Evolutionary conservation across 37 sponge, comb jelly and placozoan genomes (phyloP).

Genomic region (Ianthella basta): DNA sequence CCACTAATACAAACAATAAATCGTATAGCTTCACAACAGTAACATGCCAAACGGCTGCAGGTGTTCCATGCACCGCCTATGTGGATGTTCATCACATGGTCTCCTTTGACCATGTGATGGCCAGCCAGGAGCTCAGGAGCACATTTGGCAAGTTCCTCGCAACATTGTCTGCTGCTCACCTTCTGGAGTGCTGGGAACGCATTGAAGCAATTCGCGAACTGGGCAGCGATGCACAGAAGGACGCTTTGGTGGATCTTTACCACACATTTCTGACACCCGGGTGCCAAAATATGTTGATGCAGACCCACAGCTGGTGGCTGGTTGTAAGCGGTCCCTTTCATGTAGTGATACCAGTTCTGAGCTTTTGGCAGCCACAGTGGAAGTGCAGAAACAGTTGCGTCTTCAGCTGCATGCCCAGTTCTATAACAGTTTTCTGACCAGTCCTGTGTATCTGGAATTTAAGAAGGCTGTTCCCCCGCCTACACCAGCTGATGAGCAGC

Average conservation of each 20-base stretch:
- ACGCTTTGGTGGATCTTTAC: slow-evolving; percentile 23
- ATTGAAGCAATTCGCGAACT: background rate
- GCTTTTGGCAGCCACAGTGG: background rate
- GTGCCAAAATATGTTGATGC: slow-evolving; percentile 25
- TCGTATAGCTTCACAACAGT: no score
- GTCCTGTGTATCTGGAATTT: slow-evolving; percentile 54
- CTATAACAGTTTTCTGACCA: slow-evolving; percentile 59
- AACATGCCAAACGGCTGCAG: no score
- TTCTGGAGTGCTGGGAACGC: slow-evolving; percentile 51
- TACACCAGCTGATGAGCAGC: background rate
- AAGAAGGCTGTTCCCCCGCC: background rate
- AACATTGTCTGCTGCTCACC: slow-evolving; percentile 31
- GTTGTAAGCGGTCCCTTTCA: slow-evolving; percentile 16
- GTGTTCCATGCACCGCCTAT: no score
- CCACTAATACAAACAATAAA: no score
- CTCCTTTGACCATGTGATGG: slow-evolving; percentile 66
- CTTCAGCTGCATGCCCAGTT: slow-evolving; percentile 53
- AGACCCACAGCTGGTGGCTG: slow-evolving; percentile 16
- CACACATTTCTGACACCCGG: slow-evolving; percentile 2
- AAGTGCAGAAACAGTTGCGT: slow-evolving; percentile 40
- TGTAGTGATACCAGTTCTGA: background rate
- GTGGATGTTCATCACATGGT: no score
- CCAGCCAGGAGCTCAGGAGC: slow-evolving; percentile 21
- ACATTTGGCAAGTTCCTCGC: slow-evolving; percentile 39
- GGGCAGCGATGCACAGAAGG: background rate